Percentiles rank a stretch among this genome's conserved stretches.
Conservation (phyloP, 2,888 invertebrate genomes). For the Coleophora flavipennella region DNA sequence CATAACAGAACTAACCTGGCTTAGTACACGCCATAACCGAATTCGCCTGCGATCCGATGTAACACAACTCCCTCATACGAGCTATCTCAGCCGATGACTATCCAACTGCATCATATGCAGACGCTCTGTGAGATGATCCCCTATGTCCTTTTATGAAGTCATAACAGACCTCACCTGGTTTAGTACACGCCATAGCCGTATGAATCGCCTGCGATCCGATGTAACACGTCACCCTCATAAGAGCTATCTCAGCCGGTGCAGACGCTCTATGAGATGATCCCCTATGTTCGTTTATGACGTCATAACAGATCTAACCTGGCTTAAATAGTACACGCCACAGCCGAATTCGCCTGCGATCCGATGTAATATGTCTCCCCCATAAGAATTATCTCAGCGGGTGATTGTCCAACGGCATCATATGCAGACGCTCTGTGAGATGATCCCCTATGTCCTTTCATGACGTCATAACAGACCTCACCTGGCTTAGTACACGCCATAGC, state of each 20-base stretch:
- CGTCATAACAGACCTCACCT: slow-evolving; percentile 50
- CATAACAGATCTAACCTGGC: slow-evolving; percentile 61
- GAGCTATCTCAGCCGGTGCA: slow-evolving; percentile 80
- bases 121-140: too few species aligned
- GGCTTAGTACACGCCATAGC: slow-evolving; percentile 82
- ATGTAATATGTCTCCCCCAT: slow-evolving; percentile 90
- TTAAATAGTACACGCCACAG: slow-evolving; percentile 81
- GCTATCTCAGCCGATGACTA: slow-evolving; percentile 89
- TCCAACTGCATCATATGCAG: too few species aligned
- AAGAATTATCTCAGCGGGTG: slow-evolving; percentile 83
- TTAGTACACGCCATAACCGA: slow-evolving; percentile 81
- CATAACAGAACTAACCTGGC: not conserved
- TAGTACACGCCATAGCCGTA: slow-evolving; percentile 81
- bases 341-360: slow-evolving; percentile 82
- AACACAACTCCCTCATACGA: slow-evolving; percentile 87
- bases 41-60: slow-evolving; percentile 83
- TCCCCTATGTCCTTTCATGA: too few species aligned
- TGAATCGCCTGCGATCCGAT: slow-evolving; percentile 86
- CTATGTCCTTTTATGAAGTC: too few species aligned
- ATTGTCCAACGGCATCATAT: too few species aligned
- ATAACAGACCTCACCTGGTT: slow-evolving; percentile 64
- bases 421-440: too few species aligned
- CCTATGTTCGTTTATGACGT: too few species aligned
- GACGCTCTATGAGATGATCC: too few species aligned
- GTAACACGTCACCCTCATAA: slow-evolving; percentile 88